Conservation (phyloP, 2,888 invertebrate species). For the Drosophila nr. medialis region DNA sequence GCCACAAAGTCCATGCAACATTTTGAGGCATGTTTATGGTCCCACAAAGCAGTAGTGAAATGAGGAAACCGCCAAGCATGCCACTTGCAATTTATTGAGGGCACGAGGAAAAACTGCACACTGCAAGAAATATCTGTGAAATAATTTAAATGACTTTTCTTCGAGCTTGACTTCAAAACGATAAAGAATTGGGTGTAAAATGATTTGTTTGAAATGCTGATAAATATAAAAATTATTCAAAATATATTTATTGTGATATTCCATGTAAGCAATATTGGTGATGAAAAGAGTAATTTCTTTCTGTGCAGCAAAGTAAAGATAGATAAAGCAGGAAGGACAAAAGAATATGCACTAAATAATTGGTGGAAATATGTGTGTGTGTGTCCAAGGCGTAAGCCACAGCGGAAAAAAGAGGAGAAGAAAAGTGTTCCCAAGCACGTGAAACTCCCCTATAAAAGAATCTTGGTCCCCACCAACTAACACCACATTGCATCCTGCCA, state of each 20-base stretch:
- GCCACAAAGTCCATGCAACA: slow-evolving; percentile 59
- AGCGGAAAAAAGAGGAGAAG: background rate
- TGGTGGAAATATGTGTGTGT: slow-evolving; percentile 34
- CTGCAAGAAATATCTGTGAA: background rate
- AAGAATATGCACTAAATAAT: slow-evolving; percentile 37
- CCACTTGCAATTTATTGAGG: slow-evolving; percentile 51
- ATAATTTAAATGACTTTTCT: background rate
- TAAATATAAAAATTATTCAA: background rate
- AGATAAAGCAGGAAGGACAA: background rate
- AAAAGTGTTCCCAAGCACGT: slow-evolving; percentile 36
- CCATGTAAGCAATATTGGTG: background rate
- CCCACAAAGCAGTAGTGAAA: slow-evolving; percentile 24
- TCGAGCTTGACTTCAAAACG: background rate
- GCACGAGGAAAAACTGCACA: background rate
- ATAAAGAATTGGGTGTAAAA: background rate
- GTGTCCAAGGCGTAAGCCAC: slow-evolving; percentile 59
- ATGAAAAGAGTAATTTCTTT: background rate
- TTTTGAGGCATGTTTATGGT: slow-evolving; percentile 66
- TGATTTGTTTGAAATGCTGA: background rate
- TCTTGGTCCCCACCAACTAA: slow-evolving; percentile 9
- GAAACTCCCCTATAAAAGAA: slow-evolving; percentile 12
- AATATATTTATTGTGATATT: background rate
- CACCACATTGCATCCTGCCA: background rate
- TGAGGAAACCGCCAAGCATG: slow-evolving; percentile 16
- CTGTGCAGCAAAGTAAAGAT: background rate